Percentiles rank a stretch among this genome's conserved stretches.
Conservation (phyloP, 2,888 invertebrate genomes). For the Ophion ventricosus region DNA sequence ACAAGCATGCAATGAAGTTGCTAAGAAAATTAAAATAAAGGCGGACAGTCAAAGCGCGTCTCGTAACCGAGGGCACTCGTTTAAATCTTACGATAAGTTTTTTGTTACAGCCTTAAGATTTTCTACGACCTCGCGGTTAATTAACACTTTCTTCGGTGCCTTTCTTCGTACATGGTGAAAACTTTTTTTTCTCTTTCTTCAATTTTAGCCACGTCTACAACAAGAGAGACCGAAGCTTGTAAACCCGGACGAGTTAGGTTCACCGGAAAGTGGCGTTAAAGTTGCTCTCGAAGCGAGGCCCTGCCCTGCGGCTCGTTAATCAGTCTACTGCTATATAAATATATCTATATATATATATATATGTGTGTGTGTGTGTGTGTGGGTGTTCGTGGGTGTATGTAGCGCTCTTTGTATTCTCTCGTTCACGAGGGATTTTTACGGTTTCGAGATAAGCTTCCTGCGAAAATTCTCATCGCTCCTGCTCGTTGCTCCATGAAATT, state of each 20-base stretch:
- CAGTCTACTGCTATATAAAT: conserved; percentile 35
- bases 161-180: conserved; percentile 37
- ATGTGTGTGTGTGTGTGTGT: neutral
- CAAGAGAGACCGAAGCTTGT: conserved; percentile 4
- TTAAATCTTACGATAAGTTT: conserved; percentile 72
- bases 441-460: conserved; percentile 29
- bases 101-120: conserved; percentile 75
- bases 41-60: neutral
- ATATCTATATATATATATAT: neutral
- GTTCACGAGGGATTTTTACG: conserved; percentile 28
- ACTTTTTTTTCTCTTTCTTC: conserved; percentile 32
- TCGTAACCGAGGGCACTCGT: conserved; percentile 36
- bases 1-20: conserved; percentile 8
- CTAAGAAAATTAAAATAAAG: conserved; percentile 27
- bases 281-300: conserved; percentile 42
- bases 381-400: neutral
- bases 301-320: conserved; percentile 57
- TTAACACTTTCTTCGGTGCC: conserved; percentile 76
- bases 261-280: conserved; percentile 52
- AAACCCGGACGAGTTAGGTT: conserved; percentile 31
- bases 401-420: conserved; percentile 23
- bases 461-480: conserved; percentile 41
- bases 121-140: conserved; percentile 72
- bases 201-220: neutral
- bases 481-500: conserved; percentile 40